Conservation (phyloP, 2,113 vertebrate genomes). For the Fulica atra region DNA sequence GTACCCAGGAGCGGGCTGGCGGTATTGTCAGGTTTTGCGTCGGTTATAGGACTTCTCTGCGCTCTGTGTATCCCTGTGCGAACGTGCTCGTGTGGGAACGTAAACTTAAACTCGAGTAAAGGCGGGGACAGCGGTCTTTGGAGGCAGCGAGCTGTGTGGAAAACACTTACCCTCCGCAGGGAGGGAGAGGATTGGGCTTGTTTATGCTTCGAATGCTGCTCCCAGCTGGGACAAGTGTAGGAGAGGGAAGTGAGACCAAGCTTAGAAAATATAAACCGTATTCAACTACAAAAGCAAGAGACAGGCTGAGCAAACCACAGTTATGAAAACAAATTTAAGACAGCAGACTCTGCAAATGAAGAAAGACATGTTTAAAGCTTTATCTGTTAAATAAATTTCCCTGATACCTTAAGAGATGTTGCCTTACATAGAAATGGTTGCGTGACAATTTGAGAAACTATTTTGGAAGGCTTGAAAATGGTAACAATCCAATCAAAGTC, state of each 20-base stretch:
- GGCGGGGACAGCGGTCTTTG: background rate
- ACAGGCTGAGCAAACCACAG: background rate
- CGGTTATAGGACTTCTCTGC: accelerated
- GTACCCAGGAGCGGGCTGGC: background rate
- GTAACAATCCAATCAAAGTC: background rate
- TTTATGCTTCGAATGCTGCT: background rate
- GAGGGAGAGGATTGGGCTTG: background rate
- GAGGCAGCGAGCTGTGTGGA: background rate
- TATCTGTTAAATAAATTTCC: background rate
- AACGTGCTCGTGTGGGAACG: background rate
- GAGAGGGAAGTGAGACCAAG: background rate
- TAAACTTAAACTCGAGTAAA: background rate
- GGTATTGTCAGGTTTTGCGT: background rate
- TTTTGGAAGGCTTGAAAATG: background rate
- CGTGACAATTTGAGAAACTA: background rate
- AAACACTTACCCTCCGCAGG: background rate
- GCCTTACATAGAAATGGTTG: background rate
- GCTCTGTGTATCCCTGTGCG: background rate
- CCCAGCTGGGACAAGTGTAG: background rate
- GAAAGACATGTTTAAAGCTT: background rate
- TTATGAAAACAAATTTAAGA: background rate
- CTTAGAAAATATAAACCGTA: background rate
- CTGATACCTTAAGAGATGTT: background rate
- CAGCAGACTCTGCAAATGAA: background rate
- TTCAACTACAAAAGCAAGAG: background rate